Evolutionary conservation across 2,113 vertebrate genomes (phyloP).

Genomic region (Diphyllodes magnificus): DNA sequence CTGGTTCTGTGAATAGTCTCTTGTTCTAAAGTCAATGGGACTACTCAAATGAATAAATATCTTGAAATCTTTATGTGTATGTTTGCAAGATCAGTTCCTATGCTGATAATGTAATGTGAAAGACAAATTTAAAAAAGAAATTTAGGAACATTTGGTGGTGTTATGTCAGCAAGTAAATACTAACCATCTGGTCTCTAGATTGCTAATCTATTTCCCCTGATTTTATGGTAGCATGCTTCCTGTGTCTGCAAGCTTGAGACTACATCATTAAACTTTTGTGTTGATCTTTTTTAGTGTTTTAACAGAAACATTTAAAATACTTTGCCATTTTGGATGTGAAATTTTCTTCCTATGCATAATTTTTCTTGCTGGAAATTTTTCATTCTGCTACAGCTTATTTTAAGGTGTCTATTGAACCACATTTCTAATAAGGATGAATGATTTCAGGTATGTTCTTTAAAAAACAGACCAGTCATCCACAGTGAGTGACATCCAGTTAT

Average conservation of each 20-base stretch:
- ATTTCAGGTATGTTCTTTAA: background rate
- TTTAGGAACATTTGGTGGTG: slow-evolving; percentile 60
- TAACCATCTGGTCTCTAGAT: slow-evolving; percentile 57
- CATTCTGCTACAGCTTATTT: background rate
- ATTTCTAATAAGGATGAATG: background rate
- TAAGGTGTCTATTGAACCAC: background rate
- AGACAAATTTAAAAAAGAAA: slow-evolving; percentile 53
- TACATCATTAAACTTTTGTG: slow-evolving; percentile 30
- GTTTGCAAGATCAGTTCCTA: slow-evolving; percentile 11
- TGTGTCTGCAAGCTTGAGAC: slow-evolving; percentile 26
- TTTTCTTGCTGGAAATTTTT: background rate
- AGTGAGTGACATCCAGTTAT: background rate
- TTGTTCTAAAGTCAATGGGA: background rate
- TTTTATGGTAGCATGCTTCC: slow-evolving; percentile 45
- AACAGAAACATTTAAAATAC: slow-evolving; percentile 16
- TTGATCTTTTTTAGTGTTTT: slow-evolving; percentile 51
- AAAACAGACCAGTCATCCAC: background rate
- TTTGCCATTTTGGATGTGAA: background rate
- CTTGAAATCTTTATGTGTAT: background rate
- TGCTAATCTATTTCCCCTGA: slow-evolving; percentile 46
- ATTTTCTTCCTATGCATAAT: background rate
- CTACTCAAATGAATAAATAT: background rate
- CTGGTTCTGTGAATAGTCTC: background rate
- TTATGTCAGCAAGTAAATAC: slow-evolving; percentile 62
- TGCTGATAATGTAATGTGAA: slow-evolving; percentile 25